Conservation (phyloP, 2,113 vertebrate species). For the Picathartes gymnocephalus region DNA sequence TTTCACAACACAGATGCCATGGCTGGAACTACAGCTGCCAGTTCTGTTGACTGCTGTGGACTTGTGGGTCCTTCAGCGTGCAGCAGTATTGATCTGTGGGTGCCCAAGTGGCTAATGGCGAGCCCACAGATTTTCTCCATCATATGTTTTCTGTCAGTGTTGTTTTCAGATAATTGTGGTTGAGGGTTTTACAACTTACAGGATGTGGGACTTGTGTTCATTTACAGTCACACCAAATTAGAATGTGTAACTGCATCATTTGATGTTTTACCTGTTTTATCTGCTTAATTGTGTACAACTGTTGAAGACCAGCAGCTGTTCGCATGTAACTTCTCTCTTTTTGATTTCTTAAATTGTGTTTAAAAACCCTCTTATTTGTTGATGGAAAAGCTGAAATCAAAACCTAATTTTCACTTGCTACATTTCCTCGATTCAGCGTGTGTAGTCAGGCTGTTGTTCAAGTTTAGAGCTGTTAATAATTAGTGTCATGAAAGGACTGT, state of each 20-base stretch:
- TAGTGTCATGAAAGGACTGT: neutral
- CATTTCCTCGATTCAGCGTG: rapidly evolving
- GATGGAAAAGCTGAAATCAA: neutral
- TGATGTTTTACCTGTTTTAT: neutral
- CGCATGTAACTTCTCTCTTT: neutral
- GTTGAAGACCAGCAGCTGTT: neutral
- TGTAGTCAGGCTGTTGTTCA: neutral
- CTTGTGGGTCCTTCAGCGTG: rapidly evolving
- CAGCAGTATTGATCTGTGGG: neutral
- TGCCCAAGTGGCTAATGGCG: neutral
- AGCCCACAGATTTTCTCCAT: neutral
- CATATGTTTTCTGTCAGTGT: neutral
- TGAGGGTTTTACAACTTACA: neutral
- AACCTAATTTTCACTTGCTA: neutral
- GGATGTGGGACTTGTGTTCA: neutral
- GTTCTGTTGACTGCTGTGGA: neutral
- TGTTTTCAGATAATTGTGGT: neutral
- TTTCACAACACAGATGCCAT: neutral
- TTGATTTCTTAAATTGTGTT: neutral
- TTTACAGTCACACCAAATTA: neutral
- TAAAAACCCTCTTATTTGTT: neutral
- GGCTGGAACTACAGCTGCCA: neutral
- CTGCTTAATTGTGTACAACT: neutral
- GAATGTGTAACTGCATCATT: neutral
- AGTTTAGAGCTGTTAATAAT: neutral